phyloP scores from a whole-genome alignment of 2,888 invertebrate genomes.

The Orchesella flavescens region DNA sequence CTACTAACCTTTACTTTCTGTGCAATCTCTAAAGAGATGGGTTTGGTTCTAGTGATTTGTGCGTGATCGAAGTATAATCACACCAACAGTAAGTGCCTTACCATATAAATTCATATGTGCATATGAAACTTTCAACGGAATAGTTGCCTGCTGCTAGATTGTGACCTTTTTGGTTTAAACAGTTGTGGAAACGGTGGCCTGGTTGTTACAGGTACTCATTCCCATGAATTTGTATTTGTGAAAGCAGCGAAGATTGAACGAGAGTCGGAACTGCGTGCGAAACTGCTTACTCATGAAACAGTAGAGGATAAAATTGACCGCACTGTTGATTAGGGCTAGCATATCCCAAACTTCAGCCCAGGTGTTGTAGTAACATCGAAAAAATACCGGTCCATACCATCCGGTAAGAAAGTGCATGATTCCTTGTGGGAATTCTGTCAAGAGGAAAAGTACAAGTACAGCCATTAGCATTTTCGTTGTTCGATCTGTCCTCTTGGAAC shows the following conservation, averaged over 20 bases:
- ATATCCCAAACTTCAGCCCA: constrained; percentile 77
- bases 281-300: constrained; percentile 77
- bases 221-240: constrained; percentile 64
- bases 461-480: constrained; percentile 77
- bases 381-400: constrained; percentile 77
- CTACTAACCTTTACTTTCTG: too few relatives aligned
- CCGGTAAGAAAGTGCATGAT: constrained; percentile 82
- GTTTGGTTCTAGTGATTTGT: background rate
- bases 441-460: constrained; percentile 74
- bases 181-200: constrained; percentile 63
- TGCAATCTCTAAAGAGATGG: too few relatives aligned
- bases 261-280: constrained; percentile 73
- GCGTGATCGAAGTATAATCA: constrained; percentile 6
- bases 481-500: constrained; percentile 73
- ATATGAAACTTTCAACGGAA: background rate
- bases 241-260: constrained; percentile 66
- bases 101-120: background rate
- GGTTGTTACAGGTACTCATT: constrained; percentile 61
- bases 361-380: constrained; percentile 74
- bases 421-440: constrained; percentile 76
- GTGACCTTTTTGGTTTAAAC: constrained; percentile 43
- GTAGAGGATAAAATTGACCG: constrained; percentile 78
- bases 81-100: background rate
- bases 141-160: background rate
- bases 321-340: constrained; percentile 77